A percentile compares a stretch with the other conserved stretches of the same genome.
phyloP scores from a whole-genome alignment of 2,113 vertebrate genomes.

The Hyla sarda region DNA sequence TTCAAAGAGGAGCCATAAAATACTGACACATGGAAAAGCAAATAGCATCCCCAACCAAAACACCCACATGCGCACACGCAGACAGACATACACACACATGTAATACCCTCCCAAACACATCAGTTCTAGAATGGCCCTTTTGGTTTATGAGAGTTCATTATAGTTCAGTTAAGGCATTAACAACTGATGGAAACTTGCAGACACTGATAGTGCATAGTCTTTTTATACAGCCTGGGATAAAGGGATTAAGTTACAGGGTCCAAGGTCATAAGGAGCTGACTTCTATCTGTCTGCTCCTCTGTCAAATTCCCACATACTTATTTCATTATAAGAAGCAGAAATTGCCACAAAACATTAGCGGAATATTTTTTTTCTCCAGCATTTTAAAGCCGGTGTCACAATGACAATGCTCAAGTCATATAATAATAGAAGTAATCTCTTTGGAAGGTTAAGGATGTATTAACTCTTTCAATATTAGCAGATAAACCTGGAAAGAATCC shows the following conservation, averaged over 20 bases:
- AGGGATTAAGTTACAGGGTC: constrained; percentile 32
- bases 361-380: constrained; percentile 20
- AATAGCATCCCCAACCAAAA: background rate
- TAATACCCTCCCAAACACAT: background rate
- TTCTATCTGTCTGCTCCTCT: constrained; percentile 21
- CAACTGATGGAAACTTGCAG: constrained; percentile 20
- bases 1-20: background rate
- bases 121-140: background rate
- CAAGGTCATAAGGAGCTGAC: constrained; percentile 35
- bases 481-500: constrained; percentile 49
- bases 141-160: background rate
- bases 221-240: constrained; percentile 38
- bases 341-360: background rate
- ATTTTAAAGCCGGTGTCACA: constrained; percentile 21
- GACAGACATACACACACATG: too few species aligned
- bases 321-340: background rate
- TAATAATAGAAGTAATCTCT: constrained; percentile 49
- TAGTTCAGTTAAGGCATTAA: constrained; percentile 9
- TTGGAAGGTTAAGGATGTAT: constrained; percentile 43
- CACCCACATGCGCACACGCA: too few species aligned
- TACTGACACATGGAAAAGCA: background rate
- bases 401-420: constrained; percentile 17
- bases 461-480: constrained; percentile 38
- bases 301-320: constrained; percentile 17
- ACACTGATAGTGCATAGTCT: constrained; percentile 22